Evolutionary conservation across 1,140 invertebrate genomes (phyloP).

Genomic region (Zelostemma sp.): DNA sequence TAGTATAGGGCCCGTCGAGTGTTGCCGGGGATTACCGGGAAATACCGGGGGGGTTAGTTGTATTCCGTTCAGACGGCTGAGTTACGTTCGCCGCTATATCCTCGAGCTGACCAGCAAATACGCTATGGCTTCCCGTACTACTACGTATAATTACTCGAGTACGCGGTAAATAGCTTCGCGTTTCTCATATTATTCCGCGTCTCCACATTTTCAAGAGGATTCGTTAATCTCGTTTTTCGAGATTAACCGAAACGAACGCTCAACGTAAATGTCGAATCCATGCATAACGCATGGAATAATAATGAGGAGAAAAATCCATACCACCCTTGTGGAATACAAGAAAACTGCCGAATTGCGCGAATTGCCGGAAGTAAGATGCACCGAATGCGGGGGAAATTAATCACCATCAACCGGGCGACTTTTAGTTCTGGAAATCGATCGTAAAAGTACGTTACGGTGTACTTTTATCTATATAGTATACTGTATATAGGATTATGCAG

Average conservation of each 20-base stretch:
- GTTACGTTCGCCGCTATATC: conserved; percentile 61
- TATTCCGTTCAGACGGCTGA: conserved; percentile 53
- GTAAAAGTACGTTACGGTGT: conserved; percentile 26
- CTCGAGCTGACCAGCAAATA: conserved; percentile 57
- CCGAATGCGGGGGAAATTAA: conserved; percentile 32
- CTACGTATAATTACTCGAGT: neutral
- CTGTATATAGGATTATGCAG: conserved; percentile 24
- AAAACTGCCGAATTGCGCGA: too few species aligned
- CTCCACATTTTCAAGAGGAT: too few species aligned
- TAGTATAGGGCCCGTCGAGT: conserved; percentile 43
- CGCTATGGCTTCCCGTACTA: conserved; percentile 37
- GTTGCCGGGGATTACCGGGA: conserved; percentile 56
- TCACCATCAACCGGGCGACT: conserved; percentile 23
- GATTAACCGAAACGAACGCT: too few species aligned
- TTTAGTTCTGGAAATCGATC: conserved; percentile 33
- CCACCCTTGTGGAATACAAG: too few species aligned
- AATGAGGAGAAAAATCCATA: too few species aligned
- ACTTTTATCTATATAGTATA: conserved; percentile 22
- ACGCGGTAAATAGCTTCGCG: too few species aligned
- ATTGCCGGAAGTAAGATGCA: too few species aligned
- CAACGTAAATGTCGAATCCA: too few species aligned
- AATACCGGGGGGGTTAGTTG: conserved; percentile 48
- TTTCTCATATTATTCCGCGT: too few species aligned
- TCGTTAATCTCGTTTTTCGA: too few species aligned
- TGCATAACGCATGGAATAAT: too few species aligned